Percentiles rank a stretch among this genome's conserved stretches.
phyloP scores from a whole-genome alignment of 2,797 vertebrate genomes.

The Dipus sagitta region DNA sequence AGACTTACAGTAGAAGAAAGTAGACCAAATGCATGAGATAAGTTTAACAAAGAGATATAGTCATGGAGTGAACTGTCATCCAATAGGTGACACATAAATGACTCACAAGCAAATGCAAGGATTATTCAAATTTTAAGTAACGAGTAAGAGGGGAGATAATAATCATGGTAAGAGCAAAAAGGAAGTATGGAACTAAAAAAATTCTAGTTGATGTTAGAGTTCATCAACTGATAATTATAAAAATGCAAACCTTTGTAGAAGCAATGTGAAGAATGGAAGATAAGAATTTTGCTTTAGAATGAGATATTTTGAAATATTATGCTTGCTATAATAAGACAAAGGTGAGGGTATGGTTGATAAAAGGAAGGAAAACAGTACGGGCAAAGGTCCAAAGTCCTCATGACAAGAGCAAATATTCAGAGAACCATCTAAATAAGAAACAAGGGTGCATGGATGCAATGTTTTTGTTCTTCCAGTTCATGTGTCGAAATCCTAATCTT shows the following conservation, averaged over 20 bases:
- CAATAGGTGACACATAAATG: not conserved
- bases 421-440: not conserved
- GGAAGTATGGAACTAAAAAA: not conserved
- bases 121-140: conserved; percentile 6
- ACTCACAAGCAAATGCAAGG: not conserved
- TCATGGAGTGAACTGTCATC: not conserved
- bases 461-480: not conserved
- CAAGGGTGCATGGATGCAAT: not conserved
- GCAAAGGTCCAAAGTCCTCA: fast-evolving
- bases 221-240: not conserved
- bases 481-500: not conserved
- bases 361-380: not conserved
- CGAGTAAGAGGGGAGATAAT: not conserved
- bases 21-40: not conserved
- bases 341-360: too few relatives aligned
- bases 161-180: not conserved
- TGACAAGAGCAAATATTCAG: not conserved
- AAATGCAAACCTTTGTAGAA: not conserved
- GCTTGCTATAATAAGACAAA: not conserved
- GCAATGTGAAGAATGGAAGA: not conserved
- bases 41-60: not conserved
- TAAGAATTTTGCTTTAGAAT: not conserved
- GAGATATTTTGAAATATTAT: not conserved
- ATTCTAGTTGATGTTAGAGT: not conserved
- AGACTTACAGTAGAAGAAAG: not conserved